phyloP scores from a whole-genome alignment of 2,888 invertebrate species.

The Meiosimyza decipiens region DNA sequence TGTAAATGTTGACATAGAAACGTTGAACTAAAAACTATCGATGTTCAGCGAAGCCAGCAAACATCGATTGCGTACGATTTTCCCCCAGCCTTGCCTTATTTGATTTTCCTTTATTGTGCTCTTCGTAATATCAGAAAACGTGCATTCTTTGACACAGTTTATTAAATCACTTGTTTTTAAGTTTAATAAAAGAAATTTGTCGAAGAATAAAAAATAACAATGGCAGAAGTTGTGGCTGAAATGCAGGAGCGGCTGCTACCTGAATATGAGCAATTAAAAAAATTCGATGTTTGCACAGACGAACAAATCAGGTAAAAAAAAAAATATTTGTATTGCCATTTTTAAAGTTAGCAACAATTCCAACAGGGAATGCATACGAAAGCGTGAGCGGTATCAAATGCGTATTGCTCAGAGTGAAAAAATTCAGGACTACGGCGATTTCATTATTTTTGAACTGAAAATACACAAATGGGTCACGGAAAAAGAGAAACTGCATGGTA shows the following conservation, averaged over 20 bases:
- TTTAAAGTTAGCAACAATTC: not conserved
- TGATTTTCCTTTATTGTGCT: too few relatives aligned
- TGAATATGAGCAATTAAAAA: slow-evolving; percentile 83
- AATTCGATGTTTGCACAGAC: slow-evolving; percentile 75
- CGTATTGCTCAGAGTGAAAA: slow-evolving; percentile 56
- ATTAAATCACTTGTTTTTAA: not conserved
- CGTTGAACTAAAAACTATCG: too few relatives aligned
- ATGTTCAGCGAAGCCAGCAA: too few relatives aligned
- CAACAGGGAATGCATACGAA: slow-evolving; percentile 55
- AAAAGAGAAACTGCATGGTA: slow-evolving; percentile 73
- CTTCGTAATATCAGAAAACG: slow-evolving; percentile 27
- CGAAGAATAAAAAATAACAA: slow-evolving; percentile 59
- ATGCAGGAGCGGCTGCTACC: slow-evolving; percentile 82
- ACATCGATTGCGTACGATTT: too few relatives aligned
- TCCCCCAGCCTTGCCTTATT: too few relatives aligned
- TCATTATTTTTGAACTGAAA: slow-evolving; percentile 60
- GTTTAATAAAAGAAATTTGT: not conserved
- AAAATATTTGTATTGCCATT: not conserved
- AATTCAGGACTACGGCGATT: slow-evolving; percentile 58
- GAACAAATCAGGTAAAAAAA: slow-evolving; percentile 75
- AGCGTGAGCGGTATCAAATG: slow-evolving; percentile 56
- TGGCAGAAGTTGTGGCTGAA: slow-evolving; percentile 86
- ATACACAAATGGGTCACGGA: slow-evolving; percentile 55
- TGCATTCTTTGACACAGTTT: not conserved
- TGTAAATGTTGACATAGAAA: too few relatives aligned